Evolutionary conservation across 2,113 vertebrate species (phyloP), one percentile per base, ranked within the genome.

Genomic region (Vulpes ferrilata): DNA sequence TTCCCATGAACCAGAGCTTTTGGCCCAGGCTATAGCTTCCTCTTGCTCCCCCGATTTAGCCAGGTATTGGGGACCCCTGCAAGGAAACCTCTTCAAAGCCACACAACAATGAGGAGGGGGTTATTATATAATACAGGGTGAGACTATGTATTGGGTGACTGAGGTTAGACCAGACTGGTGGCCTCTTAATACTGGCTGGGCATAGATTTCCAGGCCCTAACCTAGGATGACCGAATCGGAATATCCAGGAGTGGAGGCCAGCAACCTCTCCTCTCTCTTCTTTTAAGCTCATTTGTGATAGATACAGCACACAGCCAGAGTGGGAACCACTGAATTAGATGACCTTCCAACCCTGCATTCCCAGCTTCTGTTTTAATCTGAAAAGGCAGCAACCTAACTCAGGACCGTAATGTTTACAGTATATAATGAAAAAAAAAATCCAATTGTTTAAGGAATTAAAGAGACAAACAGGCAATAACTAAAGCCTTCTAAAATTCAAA

Each of bases 391-490:
- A 25, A 17, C 27, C 48, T 88, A 76, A 57, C 9, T 30, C 25
- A 38, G 87, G 64, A 65, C 9, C 69, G 27, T 30, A 55, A 13
- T 17, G 16, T 53, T 93, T 38, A 87, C 19, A 65, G 90, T 55
- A 76, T 30, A 27, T 51, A 71, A 78, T 60, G 43, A 51, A 48
- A 35, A 78, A 81, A 25, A 90, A 82, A 94, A 94, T 65, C 55
- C 43, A 97, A 59, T 32, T 53, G n/a, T 11, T 95, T 73, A 88
- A 90, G 60, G 81, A 90, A 85, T 71, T 69, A 35, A 64, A 97
- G 64, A 87, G 65, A 80, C 32, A 86, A 20, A 23, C 88, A 96
- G 48, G 25, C 35, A 69, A n/a, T 25, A 88, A 94, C 2, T 57
- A 85, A 86, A 84, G 30, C 11, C 88, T 91, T 85, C 78, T 62